These are phyloP conservation scores for Dendrolimus punctatus DNA, from an alignment of 1,140 invertebrate species.

Conservation along the genomic window DNA sequence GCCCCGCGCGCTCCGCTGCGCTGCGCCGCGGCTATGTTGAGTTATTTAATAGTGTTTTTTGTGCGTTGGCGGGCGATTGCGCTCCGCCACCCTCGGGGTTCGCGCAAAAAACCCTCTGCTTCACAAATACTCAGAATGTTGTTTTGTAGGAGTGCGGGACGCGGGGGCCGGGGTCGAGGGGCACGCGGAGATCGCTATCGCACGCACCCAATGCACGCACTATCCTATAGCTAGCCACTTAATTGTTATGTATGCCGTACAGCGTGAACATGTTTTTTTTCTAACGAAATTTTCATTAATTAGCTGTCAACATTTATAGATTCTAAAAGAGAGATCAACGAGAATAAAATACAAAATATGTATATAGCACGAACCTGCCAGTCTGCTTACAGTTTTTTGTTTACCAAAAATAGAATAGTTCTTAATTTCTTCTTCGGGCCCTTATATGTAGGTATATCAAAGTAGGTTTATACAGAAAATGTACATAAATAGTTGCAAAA, in stretches of 20 bases:
- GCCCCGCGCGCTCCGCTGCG: constrained; percentile 24
- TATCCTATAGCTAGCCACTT: constrained; percentile 62
- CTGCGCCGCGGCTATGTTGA: constrained; percentile 46
- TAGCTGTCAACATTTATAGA: no score
- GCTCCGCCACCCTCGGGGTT: constrained; percentile 62
- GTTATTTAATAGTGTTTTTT: constrained; percentile 71
- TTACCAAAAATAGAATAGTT: no score
- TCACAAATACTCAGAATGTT: constrained; percentile 67
- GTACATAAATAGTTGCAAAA: no score
- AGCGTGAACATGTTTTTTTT: constrained; percentile 17
- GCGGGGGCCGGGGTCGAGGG: constrained; percentile 31
- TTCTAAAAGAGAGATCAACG: no score
- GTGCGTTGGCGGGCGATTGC: constrained; percentile 60
- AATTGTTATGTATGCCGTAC: constrained; percentile 56
- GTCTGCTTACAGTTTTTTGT: no score
- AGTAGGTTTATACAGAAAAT: no score
- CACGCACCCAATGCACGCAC: constrained; percentile 68
- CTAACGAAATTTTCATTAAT: not conserved
- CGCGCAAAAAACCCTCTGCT: constrained; percentile 65
- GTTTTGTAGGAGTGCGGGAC: constrained; percentile 50
- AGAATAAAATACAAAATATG: no score
- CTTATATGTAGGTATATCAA: no score
- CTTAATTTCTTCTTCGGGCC: no score
- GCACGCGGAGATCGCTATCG: constrained; percentile 62
- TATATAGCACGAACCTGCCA: no score